Percentiles rank a stretch among this genome's conserved stretches.
Conservation (phyloP, 2,888 invertebrate species). For the Chrysolina americana region DNA sequence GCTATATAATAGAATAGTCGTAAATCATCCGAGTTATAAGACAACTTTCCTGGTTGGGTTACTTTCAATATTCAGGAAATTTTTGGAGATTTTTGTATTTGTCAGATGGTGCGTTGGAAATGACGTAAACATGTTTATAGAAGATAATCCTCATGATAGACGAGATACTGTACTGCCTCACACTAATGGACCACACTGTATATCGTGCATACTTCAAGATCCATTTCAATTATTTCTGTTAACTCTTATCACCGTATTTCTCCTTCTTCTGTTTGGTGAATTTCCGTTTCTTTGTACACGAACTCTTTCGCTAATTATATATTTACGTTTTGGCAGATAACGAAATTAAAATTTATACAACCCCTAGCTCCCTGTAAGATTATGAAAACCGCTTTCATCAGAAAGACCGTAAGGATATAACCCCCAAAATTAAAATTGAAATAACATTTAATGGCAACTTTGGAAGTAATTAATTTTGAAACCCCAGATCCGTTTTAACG, state of each 20-base stretch:
- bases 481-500: conserved; percentile 30
- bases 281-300: conserved; percentile 32
- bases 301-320: conserved; percentile 36
- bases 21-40: too few species aligned
- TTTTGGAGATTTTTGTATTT: too few species aligned
- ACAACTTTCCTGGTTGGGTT: too few species aligned
- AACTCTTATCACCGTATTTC: not conserved
- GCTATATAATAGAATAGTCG: too few species aligned
- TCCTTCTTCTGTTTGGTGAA: conserved; percentile 19
- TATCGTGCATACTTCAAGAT: not conserved
- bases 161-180: too few species aligned
- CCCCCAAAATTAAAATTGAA: conserved; percentile 39
- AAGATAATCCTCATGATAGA: too few species aligned
- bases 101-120: too few species aligned
- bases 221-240: not conserved
- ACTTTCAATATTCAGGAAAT: too few species aligned
- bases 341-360: conserved; percentile 31
- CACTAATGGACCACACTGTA: too few species aligned
- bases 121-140: too few species aligned
- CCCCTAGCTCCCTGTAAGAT: conserved; percentile 32
- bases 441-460: conserved; percentile 41
- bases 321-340: conserved; percentile 33
- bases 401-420: conserved; percentile 37
- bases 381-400: conserved; percentile 26
- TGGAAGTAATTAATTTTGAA: conserved; percentile 38